Conservation (phyloP, 2,797 vertebrate genomes). For the Botia almorhae region DNA sequence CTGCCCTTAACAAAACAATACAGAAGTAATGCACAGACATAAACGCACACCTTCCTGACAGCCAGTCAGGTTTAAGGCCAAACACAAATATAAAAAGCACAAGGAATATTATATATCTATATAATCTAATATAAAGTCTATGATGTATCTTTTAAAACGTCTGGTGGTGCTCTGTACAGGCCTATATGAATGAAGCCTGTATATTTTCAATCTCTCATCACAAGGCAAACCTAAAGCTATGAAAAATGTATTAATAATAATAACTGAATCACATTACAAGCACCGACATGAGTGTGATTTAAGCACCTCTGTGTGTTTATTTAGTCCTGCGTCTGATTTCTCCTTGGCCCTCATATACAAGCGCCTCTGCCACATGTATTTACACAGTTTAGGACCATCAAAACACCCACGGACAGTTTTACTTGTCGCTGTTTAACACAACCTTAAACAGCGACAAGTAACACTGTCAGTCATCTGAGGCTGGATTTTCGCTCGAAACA, state of each 20-base stretch:
- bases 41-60: neutral
- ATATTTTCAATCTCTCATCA: neutral
- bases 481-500: neutral
- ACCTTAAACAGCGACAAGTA: neutral
- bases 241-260: neutral
- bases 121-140: too few relatives aligned
- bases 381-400: neutral
- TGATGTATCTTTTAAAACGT: neutral
- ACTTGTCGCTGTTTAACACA: too few relatives aligned
- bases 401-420: neutral
- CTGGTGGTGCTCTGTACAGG: constrained; percentile 28
- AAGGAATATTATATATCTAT: neutral
- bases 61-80: neutral
- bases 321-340: constrained; percentile 35
- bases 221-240: neutral
- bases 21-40: neutral
- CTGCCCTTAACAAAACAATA: neutral
- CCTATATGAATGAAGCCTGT: constrained; percentile 38
- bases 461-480: neutral
- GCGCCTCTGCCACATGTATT: neutral
- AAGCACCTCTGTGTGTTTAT: constrained; percentile 11
- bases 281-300: neutral
- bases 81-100: neutral
- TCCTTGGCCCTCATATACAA: constrained; percentile 40
- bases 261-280: neutral